phyloP scores from a whole-genome alignment of 2,888 invertebrate genomes.

The Apodemia hepburni region DNA sequence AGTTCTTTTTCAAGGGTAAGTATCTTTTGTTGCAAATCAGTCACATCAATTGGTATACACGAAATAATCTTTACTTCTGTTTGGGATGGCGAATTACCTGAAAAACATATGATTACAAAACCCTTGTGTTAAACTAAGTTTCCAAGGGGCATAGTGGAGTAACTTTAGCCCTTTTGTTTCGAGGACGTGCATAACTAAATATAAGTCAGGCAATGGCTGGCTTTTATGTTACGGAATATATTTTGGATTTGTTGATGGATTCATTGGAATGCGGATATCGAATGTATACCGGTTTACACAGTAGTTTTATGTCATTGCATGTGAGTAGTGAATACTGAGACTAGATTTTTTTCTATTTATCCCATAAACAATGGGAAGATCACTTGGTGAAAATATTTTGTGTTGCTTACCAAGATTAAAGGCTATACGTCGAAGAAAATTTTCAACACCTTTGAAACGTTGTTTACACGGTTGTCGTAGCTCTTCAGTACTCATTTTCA shows the following conservation, averaged over 20 bases:
- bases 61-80: conserved; percentile 73
- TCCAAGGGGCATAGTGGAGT: too few species aligned
- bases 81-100: conserved; percentile 66
- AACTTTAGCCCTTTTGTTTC: too few species aligned
- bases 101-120: conserved; percentile 8
- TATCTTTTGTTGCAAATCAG: conserved; percentile 65
- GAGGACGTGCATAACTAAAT: too few species aligned
- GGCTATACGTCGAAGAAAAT: conserved; percentile 58
- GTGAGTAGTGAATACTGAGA: background rate
- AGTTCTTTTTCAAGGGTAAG: conserved; percentile 52
- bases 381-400: background rate
- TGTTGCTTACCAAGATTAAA: conserved; percentile 52
- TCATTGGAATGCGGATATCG: too few species aligned
- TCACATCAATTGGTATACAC: conserved; percentile 71
- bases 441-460: conserved; percentile 62
- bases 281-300: too few species aligned
- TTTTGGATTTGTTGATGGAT: too few species aligned
- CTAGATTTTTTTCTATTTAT: background rate
- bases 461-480: conserved; percentile 29
- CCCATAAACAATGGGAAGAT: background rate
- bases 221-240: too few species aligned
- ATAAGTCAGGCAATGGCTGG: too few species aligned
- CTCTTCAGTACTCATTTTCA: conserved; percentile 40
- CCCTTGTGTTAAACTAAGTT: too few species aligned
- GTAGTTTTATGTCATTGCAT: too few species aligned